Evolutionary conservation across 2,888 invertebrate species (phyloP), one percentile per base, ranked within the genome.

Genomic region (Chaetoderma sp.): DNA sequence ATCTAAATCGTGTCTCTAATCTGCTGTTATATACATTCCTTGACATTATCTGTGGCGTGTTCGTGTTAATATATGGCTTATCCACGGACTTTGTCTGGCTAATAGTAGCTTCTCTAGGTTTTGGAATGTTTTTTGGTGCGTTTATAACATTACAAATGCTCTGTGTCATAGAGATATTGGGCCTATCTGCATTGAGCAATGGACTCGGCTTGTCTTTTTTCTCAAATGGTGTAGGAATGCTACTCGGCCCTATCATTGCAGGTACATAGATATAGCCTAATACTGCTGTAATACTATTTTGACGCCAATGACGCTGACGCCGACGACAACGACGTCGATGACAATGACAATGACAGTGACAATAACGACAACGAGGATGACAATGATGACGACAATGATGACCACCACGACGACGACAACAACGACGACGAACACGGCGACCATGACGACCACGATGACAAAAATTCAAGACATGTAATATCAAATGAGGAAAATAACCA

Each of bases 181-280:
- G 32, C 18, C 16, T 33, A 13, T 30, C 28, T 16, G 32, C 28
- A 33, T 32, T 52, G 10, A 33, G 32, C n/a, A 25, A 23, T 18
- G 27, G 30, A n/a, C 28, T 52, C 16, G 32, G 30, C 16, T 28
- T 21, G 23, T 52, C 52, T 10, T 52, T 18, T 52, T 52, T 52
- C 52, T 18, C 23, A 16, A 52, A 52, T 33, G 52, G 52, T 32
- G 27, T 52, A 10, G 52, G 30, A 13, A 28, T 52, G n/a, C 32
- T 52, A 28, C 28, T 52, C 32, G 52, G 52, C 28, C 52, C 52
- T 8, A 28, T 33, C 2, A n/a, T 52, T n/a, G 52, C 52, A 32
- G 52, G 52, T 52, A 52, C n/a, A n/a, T n/a, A n/a, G n/a, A n/a
- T n/a, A n/a, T n/a, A n/a, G n/a, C n/a, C n/a, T n/a, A n/a, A n/a